A percentile compares a stretch with the other conserved stretches of the same genome.
Evolutionary conservation across 2,888 invertebrate species (phyloP).

Genomic region (Chaitophorus viminalis): DNA sequence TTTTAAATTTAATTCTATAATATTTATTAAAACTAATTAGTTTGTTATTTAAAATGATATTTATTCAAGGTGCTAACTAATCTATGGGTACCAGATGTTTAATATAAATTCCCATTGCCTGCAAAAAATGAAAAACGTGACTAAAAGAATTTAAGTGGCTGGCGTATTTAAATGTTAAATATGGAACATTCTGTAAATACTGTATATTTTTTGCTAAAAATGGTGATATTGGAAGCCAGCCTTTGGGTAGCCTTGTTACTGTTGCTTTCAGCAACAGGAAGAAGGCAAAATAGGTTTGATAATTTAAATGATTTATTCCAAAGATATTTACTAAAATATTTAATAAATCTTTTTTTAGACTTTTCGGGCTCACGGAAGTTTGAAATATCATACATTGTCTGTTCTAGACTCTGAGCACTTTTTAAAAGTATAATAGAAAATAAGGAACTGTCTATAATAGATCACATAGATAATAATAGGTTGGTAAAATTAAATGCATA

Average conservation of each 20-base stretch:
- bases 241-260: too few relatives aligned
- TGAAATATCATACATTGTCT: slow-evolving; percentile 10
- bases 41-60: too few relatives aligned
- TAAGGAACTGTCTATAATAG: slow-evolving; percentile 9
- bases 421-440: slow-evolving; percentile 18
- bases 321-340: not conserved
- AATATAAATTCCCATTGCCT: slow-evolving; percentile 13
- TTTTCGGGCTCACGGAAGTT: slow-evolving; percentile 7
- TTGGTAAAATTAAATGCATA: slow-evolving; percentile 14
- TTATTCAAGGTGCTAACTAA: too few relatives aligned
- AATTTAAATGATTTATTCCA: not conserved
- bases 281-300: too few relatives aligned
- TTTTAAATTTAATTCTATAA: slow-evolving; percentile 23
- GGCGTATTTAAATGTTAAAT: slow-evolving; percentile 10
- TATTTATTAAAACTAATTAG: slow-evolving; percentile 14
- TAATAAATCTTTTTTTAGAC: slow-evolving; percentile 7
- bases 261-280: too few relatives aligned
- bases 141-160: slow-evolving; percentile 32
- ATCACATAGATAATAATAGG: slow-evolving; percentile 11
- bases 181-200: slow-evolving; percentile 34
- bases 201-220: not conserved
- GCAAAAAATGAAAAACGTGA: slow-evolving; percentile 27
- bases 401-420: slow-evolving; percentile 15
- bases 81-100: slow-evolving; percentile 3
- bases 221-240: too few relatives aligned